phyloP scores from a whole-genome alignment of 2,888 invertebrate genomes.

The Dugesia japonica region DNA sequence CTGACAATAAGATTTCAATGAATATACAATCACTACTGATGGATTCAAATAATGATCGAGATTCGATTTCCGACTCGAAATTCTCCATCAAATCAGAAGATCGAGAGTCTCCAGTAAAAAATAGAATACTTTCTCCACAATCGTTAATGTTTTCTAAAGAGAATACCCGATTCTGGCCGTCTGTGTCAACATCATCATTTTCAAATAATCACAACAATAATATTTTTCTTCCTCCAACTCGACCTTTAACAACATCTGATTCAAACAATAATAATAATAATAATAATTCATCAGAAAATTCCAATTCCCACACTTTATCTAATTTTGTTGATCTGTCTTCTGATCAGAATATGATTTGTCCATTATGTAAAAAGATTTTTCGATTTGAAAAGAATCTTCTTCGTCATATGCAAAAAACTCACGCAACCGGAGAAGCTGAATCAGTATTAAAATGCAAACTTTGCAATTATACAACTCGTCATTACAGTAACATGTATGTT shows the following conservation, averaged over 20 bases:
- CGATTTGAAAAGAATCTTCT: constrained; percentile 34
- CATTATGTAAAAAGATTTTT: constrained; percentile 32
- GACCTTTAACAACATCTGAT: background rate
- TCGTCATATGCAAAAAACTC: constrained; percentile 33
- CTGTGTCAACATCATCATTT: background rate
- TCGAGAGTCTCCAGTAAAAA: background rate
- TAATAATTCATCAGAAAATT: background rate
- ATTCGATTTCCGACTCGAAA: background rate
- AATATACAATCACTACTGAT: background rate
- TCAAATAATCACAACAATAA: background rate
- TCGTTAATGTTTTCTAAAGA: background rate
- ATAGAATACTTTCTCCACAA: background rate
- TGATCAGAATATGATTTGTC: constrained; percentile 33
- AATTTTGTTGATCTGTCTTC: background rate
- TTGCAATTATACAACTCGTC: constrained; percentile 47
- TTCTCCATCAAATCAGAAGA: background rate
- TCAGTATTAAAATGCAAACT: constrained; percentile 46
- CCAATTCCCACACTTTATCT: background rate
- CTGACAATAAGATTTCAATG: too few species aligned
- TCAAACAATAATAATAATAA: too few species aligned
- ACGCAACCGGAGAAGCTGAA: constrained; percentile 32
- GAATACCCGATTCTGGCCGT: background rate
- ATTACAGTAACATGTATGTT: constrained; percentile 47
- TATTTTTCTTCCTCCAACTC: background rate
- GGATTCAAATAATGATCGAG: background rate